Evolutionary conservation across 2,797 vertebrate genomes (phyloP), one percentile per base, ranked within the genome.

Genomic region (Melanotaenia parkinsoni): DNA sequence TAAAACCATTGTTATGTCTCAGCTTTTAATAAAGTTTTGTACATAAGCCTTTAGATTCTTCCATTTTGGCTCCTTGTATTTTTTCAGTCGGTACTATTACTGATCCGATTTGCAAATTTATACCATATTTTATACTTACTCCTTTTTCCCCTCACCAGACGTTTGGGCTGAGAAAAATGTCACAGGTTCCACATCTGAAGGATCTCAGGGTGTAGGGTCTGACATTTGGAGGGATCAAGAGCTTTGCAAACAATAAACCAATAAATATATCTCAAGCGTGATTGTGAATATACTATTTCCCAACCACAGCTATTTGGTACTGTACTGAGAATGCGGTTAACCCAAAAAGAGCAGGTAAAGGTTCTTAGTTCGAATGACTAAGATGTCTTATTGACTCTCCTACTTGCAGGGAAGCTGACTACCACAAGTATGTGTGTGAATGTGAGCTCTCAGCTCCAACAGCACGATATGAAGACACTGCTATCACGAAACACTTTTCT

Each of bases 341-440:
- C 37, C 22, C 45, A 51, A 72, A 74, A 35, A 74, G 28, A 65
- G 54, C 69, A 70, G 67, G 73, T 51, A 66, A 79, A 70, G 61
- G 60, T 70, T 50, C 56, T 24, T 72, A 73, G 80, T 82, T 86
- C 74, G 81, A 74, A 79, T 63, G 72, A 77, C 76, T 82, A 71
- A 75, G 63, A 84, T 76, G 64, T 80, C 79, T 78, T 78, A 86
- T 86, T 81, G 85, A 83, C 86, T 87, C 57, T 63, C 67, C 71
- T 61, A 67, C 82, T 78, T 80, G 60, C 72, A 83, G 81, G 65
- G 79, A 79, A 83, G 75, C 79, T 84, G 67, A 90, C 87, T 77
- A 57, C 67, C 69, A 45, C 30, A 67, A 59, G 35, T 75, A 53
- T 61, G 51, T 73, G 65, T 63, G 63, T 58, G 47, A 45, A 69